Base-by-base conservation (phyloP, 2,113 vertebrate species). In the Oryzias javanicus region DNA sequence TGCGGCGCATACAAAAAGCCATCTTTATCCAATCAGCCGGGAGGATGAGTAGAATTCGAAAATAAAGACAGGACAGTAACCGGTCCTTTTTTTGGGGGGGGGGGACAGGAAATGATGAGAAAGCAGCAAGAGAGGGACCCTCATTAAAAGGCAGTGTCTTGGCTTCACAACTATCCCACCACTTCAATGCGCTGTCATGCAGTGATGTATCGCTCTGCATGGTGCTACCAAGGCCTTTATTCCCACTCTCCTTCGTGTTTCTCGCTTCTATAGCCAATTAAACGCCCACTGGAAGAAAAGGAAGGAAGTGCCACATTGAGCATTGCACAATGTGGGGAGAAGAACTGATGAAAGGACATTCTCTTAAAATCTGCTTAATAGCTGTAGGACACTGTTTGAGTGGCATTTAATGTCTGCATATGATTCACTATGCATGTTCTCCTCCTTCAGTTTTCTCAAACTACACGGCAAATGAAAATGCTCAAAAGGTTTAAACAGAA, bases 181-280 rank as follows among this genome's bases (percentile, higher is more conserved):
- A 83, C 85, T 89, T 90, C 87, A 85, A 60, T 83, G 81, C 29
- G 52, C 79, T 88, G 80, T 84, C 86, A 81, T 77, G 69, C 70
- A 19, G 82, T 89, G 86, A 90, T 88, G 75, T 86, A 88, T 88
- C 63, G 77, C 87, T 74, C 76, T 72, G 84, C 80, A 76, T 86
- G 75, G 86, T 42, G 72, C 74, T 74, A 80, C 86, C 74, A 74
- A 79, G 76, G 71, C 74, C 82, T 88, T 78, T 81, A 82, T 86
- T 86, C 79, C 66, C 76, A 79, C 75, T 85, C 64, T 76, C 62
- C 67, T 74, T 72, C 69, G 52, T 80, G 73, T 80, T 77, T 69
- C 74, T 80, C 46, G 61, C 60, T 70, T 79, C 78, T 69, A 53
- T 53, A 72, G 76, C 89, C 87, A 92, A 91, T 91, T 90, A 90